Conservation (phyloP, 2,113 vertebrate genomes). For the Larimichthys crocea region DNA sequence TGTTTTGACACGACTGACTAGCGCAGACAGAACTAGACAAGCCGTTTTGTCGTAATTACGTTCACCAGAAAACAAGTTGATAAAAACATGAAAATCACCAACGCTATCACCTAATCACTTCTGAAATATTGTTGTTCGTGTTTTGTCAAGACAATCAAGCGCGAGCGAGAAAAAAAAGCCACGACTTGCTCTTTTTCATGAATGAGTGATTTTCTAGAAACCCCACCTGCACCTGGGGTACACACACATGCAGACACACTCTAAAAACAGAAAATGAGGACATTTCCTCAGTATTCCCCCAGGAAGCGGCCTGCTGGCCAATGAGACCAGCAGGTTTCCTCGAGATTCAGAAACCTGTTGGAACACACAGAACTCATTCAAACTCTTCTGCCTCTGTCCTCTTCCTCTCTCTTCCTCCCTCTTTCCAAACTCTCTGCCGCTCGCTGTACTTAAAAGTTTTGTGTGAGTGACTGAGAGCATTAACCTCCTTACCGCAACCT, state of each 20-base stretch:
- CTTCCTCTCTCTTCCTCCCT: slow-evolving; percentile 3
- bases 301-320: slow-evolving; percentile 42
- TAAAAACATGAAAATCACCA: not conserved
- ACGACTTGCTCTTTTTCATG: not conserved
- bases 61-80: not conserved
- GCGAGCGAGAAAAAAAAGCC: not conserved
- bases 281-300: slow-evolving; percentile 66
- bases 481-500: slow-evolving; percentile 50
- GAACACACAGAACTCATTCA: slow-evolving; percentile 63
- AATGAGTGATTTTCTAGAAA: slow-evolving; percentile 17
- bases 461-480: slow-evolving; percentile 20
- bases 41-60: not conserved
- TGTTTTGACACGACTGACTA: not conserved
- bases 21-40: not conserved
- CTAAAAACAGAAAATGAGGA: slow-evolving; percentile 71
- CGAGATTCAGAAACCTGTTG: slow-evolving; percentile 61
- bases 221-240: slow-evolving; percentile 37
- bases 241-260: not conserved
- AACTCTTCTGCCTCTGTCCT: slow-evolving; percentile 47
- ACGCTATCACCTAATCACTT: not conserved
- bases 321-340: slow-evolving; percentile 55
- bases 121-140: not conserved
- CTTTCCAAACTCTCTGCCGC: slow-evolving; percentile 9
- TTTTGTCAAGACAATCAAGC: not conserved
- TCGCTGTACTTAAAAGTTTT: slow-evolving; percentile 19